These are phyloP conservation scores for Zosterops pallidus DNA, from an alignment of 2,113 vertebrate species.

Conservation along the genomic window DNA sequence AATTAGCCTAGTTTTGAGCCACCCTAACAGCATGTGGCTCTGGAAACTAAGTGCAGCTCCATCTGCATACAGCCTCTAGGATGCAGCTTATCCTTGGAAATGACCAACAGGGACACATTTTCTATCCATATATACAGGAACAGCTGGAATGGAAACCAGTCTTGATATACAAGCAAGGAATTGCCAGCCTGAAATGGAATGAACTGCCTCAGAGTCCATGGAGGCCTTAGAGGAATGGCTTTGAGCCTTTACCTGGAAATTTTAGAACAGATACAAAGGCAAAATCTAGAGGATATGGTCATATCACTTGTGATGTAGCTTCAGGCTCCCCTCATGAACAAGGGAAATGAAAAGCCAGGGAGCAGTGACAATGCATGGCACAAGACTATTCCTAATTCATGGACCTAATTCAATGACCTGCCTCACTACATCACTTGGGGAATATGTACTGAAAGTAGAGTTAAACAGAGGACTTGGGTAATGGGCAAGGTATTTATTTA, in stretches of 20 bases:
- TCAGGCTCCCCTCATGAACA: background rate
- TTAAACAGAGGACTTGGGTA: background rate
- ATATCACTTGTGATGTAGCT: background rate
- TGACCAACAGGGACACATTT: background rate
- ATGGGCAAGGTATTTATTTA: background rate
- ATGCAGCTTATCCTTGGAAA: background rate
- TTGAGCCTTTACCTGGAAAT: background rate
- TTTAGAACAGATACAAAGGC: background rate
- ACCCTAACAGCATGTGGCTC: background rate
- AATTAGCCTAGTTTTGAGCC: constrained; percentile 39
- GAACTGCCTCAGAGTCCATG: background rate
- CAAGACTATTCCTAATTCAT: background rate
- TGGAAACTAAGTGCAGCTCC: background rate
- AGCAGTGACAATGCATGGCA: background rate
- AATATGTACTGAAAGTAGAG: background rate
- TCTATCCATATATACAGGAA: background rate
- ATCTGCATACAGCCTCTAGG: background rate
- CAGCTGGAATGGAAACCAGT: background rate
- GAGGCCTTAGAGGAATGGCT: background rate
- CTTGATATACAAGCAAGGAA: background rate
- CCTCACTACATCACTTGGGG: background rate
- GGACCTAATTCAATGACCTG: background rate
- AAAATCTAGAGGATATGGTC: background rate
- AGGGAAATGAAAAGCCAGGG: background rate
- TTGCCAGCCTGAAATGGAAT: background rate